phyloP scores from a whole-genome alignment of 2,888 invertebrate genomes.

The Dicranocentrus wangi region DNA sequence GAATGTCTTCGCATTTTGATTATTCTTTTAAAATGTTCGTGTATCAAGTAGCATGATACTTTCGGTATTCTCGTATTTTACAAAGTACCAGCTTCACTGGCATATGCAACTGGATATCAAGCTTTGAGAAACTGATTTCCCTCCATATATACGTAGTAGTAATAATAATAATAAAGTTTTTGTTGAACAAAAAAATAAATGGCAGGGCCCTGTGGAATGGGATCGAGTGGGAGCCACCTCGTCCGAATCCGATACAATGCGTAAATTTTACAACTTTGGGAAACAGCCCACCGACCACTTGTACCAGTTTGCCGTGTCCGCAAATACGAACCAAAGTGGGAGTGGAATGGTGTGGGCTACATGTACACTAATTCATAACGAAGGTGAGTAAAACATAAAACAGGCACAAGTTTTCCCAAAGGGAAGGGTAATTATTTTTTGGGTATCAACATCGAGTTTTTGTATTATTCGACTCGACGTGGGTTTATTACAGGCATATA shows the following conservation, averaged over 20 bases:
- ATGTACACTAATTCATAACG: conserved; percentile 80
- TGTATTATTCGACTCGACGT: too few species aligned
- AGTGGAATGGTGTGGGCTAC: conserved; percentile 91
- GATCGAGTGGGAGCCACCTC: conserved; percentile 58
- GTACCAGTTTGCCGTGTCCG: conserved; percentile 88
- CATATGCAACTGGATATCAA: not conserved
- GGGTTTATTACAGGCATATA: too few species aligned
- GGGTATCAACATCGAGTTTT: too few species aligned
- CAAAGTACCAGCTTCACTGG: too few species aligned
- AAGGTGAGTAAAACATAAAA: too few species aligned
- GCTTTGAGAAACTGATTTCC: not conserved
- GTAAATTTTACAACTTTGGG: conserved; percentile 58
- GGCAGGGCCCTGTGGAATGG: conserved; percentile 68
- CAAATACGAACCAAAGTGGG: conserved; percentile 81
- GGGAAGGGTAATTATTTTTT: too few species aligned
- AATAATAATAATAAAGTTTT: not conserved
- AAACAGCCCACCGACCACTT: conserved; percentile 75
- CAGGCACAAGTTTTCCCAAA: too few species aligned
- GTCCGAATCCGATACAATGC: conserved; percentile 30
- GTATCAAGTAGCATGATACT: too few species aligned
- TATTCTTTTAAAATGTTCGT: too few species aligned
- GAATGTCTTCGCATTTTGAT: too few species aligned
- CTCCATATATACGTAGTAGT: not conserved
- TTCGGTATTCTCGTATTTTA: too few species aligned
- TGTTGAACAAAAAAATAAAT: not conserved